phyloP scores from a whole-genome alignment of 1,140 invertebrate genomes.

The Anoplolepis gracilipes region DNA sequence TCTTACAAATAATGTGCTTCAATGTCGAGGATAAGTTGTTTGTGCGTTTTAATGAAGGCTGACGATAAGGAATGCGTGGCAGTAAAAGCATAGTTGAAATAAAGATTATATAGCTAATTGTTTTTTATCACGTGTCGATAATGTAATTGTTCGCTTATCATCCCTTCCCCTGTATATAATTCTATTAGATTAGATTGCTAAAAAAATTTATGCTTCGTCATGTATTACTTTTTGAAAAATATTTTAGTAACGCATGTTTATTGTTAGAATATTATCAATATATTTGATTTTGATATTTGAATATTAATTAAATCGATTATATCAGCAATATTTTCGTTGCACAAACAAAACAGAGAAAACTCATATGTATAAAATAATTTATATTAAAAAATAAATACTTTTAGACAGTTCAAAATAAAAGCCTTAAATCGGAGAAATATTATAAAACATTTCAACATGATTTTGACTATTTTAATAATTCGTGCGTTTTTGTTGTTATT shows the following conservation, averaged over 20 bases:
- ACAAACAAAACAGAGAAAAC: neutral
- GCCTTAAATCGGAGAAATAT: no score
- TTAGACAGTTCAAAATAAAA: no score
- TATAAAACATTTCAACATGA: no score
- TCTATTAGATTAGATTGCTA: constrained; percentile 22
- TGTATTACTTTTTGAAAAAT: neutral
- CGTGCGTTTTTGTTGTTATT: neutral
- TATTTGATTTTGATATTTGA: no score
- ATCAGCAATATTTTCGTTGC: neutral
- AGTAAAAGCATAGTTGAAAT: constrained; percentile 20
- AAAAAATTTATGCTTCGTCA: constrained; percentile 7
- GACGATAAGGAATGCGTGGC: constrained; percentile 39
- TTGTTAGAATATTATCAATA: no score
- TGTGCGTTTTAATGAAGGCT: constrained; percentile 10
- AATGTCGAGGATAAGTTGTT: constrained; percentile 41
- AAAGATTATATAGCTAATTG: constrained; percentile 41
- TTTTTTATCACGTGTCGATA: constrained; percentile 45
- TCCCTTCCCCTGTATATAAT: neutral
- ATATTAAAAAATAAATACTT: no score
- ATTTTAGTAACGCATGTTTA: no score
- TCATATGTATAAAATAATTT: no score
- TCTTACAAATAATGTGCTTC: constrained; percentile 5
- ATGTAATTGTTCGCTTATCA: constrained; percentile 50
- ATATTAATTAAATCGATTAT: neutral
- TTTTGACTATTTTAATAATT: neutral